These are phyloP conservation scores for Sericinus montela DNA, from an alignment of 2,888 invertebrate genomes.

Conservation along the genomic window DNA sequence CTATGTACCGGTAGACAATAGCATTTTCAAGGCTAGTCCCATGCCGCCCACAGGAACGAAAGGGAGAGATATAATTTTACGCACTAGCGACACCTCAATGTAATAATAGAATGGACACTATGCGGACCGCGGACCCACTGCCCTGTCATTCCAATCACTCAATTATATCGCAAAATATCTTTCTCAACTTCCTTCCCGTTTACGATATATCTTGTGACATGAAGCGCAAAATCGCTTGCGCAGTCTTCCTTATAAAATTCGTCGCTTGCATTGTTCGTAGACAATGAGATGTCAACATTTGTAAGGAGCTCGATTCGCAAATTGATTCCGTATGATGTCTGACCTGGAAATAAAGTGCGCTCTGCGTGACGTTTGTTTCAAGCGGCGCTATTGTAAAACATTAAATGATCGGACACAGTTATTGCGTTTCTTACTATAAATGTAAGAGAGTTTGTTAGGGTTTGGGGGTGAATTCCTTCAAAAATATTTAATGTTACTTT, in stretches of 20 bases:
- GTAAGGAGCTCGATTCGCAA: conserved; percentile 40
- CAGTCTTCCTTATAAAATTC: conserved; percentile 10
- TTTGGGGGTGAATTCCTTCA: no score
- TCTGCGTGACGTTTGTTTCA: neutral
- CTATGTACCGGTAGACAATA: no score
- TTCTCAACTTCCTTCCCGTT: conserved; percentile 6
- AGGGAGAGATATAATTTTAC: no score
- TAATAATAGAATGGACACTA: no score
- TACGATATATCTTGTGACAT: neutral
- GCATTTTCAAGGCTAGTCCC: no score
- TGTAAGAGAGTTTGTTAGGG: no score
- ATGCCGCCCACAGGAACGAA: no score
- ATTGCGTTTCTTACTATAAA: neutral
- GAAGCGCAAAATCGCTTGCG: conserved; percentile 8
- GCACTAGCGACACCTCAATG: no score
- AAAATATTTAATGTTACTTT: no score
- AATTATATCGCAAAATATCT: conserved; percentile 5
- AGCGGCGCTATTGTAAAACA: no score
- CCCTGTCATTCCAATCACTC: neutral
- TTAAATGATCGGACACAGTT: neutral
- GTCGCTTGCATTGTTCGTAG: conserved; percentile 38
- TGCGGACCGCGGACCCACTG: neutral
- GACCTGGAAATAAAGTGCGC: conserved; percentile 11
- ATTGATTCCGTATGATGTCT: conserved; percentile 21
- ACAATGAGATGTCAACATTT: conserved; percentile 43